Conservation (phyloP, 2,888 invertebrate genomes). For the Drosophila formosana region DNA sequence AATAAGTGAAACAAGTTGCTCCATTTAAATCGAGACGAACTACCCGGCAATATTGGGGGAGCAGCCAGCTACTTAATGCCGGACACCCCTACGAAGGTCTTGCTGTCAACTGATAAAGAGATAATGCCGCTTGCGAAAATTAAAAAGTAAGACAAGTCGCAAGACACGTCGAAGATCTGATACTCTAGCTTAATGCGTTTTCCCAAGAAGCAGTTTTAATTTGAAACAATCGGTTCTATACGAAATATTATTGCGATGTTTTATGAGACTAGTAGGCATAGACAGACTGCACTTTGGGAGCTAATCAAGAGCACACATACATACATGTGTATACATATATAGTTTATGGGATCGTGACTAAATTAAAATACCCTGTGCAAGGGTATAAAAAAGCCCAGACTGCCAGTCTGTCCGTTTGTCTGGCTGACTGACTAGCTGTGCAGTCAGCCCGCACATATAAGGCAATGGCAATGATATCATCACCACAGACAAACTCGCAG, state of each 20-base stretch:
- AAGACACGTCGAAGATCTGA: background rate
- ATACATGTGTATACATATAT: background rate
- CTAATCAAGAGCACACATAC: too few species aligned
- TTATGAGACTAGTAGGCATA: too few species aligned
- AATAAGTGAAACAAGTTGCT: constrained; percentile 48
- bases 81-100: constrained; percentile 59
- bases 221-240: too few species aligned
- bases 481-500: constrained; percentile 46
- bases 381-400: constrained; percentile 30
- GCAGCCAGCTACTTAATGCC: constrained; percentile 51
- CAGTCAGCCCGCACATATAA: constrained; percentile 58
- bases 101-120: constrained; percentile 74
- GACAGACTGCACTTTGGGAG: too few species aligned
- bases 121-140: constrained; percentile 54
- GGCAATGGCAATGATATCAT: constrained; percentile 72
- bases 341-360: constrained; percentile 1
- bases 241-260: too few species aligned
- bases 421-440: constrained; percentile 48
- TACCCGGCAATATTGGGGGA: constrained; percentile 16
- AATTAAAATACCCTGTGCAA: background rate
- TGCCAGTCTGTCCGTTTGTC: constrained; percentile 24
- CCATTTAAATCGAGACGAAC: constrained; percentile 18
- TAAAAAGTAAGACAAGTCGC: background rate
- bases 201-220: background rate
- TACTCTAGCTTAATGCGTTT: background rate